Evolutionary conservation across 1,140 invertebrate genomes (phyloP), one percentile per base, ranked within the genome.

Genomic region (Drosophila kohkoa): DNA sequence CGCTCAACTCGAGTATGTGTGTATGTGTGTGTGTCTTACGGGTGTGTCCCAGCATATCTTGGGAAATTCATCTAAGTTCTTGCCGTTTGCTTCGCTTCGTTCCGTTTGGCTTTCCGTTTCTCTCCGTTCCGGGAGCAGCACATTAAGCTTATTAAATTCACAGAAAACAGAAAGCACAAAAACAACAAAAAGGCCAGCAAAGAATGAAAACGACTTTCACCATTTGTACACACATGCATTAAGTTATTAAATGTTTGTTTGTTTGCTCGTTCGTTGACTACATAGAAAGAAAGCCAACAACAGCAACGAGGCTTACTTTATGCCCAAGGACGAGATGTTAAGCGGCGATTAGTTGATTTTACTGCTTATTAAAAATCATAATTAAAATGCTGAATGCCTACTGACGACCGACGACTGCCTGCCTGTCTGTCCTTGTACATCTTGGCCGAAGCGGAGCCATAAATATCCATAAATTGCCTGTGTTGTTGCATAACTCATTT

Each of bases 131-230:
- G 55, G 64, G 55, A 78, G 82, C 80, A 87, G 59, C 63, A 79
- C 82, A 87, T 87, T 87, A 87, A 88, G 82, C 82, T 87, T 87
- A 87, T 87, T 87, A 87, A 87, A 88, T 87, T 88, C 83, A 68
- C 59, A 77, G 63, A 70, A 45, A 28, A 72, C 55, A 79, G 20
- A 25, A 25, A 4, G 20, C 20, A 72, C 30, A 62, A 66, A 48
- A 64, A 69, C 64, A 70, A 38, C 35, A 10, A 38, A 75, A 35
- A 58, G 13, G 46, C 48, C 51, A 68, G 13, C 45, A 59, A 52
- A 58, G 11, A 62, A 59, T 52, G 49, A 59, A 59, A 55, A 63
- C 57, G 43, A 57, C 32, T 74, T 67, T 68, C 30, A 46, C 28
- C 57, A 65, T 62, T 67, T 59, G 69, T 66, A 69, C 73, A 55